phyloP scores from a whole-genome alignment of 2,888 invertebrate species.

The Aphodius granarius region DNA sequence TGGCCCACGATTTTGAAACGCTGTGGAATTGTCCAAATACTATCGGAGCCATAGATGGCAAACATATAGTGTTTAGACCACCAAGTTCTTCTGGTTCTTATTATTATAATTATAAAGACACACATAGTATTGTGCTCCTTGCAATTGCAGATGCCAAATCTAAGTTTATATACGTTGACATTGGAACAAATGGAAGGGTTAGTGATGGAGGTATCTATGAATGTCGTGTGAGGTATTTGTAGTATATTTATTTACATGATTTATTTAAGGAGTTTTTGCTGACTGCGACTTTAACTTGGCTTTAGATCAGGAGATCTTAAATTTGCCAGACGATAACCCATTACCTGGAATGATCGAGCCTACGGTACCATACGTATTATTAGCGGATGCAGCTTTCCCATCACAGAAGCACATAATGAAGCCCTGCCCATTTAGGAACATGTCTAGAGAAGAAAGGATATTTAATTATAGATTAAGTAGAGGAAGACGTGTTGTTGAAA shows the following conservation, averaged over 20 bases:
- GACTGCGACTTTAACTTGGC: neutral
- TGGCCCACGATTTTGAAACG: conserved; percentile 16
- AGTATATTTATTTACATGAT: neutral
- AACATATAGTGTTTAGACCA: conserved; percentile 33
- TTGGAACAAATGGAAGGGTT: conserved; percentile 37
- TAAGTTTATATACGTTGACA: conserved; percentile 37
- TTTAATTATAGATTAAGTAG: conserved; percentile 15
- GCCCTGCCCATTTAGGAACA: conserved; percentile 10
- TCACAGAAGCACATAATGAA: conserved; percentile 4
- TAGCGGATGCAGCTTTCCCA: conserved; percentile 14
- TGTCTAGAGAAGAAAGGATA: neutral
- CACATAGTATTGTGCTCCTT: conserved; percentile 38
- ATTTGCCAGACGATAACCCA: conserved; percentile 8
- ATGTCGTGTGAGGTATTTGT: neutral
- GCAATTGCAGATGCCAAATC: conserved; percentile 38
- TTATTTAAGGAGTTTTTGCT: neutral
- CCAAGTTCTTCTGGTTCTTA: conserved; percentile 34
- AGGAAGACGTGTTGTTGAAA: conserved; percentile 17
- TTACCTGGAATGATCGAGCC: neutral
- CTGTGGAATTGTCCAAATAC: conserved; percentile 37
- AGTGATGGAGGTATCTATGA: conserved; percentile 38
- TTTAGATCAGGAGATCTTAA: neutral
- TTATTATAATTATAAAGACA: conserved; percentile 39
- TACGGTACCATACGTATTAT: conserved; percentile 1
- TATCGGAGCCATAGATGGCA: conserved; percentile 36